Base-by-base conservation (phyloP, 2,888 invertebrate genomes). In the Aphelenchoides bicaudatus region DNA sequence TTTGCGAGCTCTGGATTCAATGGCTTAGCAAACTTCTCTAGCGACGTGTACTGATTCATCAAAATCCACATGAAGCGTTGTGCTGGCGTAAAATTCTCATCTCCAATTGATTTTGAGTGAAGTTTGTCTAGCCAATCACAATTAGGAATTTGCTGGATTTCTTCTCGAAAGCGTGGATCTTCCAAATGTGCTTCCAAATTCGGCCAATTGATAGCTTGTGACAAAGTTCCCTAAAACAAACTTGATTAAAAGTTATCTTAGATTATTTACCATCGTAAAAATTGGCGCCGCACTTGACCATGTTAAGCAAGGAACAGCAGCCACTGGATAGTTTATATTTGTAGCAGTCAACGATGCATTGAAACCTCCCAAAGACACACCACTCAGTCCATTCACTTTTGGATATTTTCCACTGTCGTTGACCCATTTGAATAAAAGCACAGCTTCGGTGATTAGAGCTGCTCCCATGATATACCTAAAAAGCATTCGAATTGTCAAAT, bases 391-490 rank as follows among this genome's bases (percentile, higher is more conserved):
- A 56, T n/a, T 16, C 3, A 10, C 28, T 23, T 4, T 23, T n/a
- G 25, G 31, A 85, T 58, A 6, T 19, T 19, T 1, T 64, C 63
- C 8, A 94, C 96, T 29, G 92, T 91, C 86, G 56, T 86, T 83
- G 81, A 91, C 90, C 93, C 93, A 96, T 81, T 91, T 88, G 67
- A 96, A 85, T 67, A 98, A 83, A 49, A 88, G 92, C 48, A 68
- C 67, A 58, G 90, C 88, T 83, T 98, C 98, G 72, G 94, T 84
- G 65, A 96, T 89, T 59, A 98, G 83, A 78, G 93, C 91, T 39
- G 91, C 94, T 58, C 96, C 96, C 96, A 98, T 98, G 67, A 96
- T 90, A 84, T n/a, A n/a, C n/a, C n/a, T n/a, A n/a, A n/a, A n/a
- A n/a, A n/a, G n/a, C n/a, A n/a, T n/a, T n/a, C n/a, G n/a, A n/a